A percentile compares a stretch with the other conserved stretches of the same genome.
Conservation (phyloP, 2,888 invertebrate species). For the Capitulum mitella region DNA sequence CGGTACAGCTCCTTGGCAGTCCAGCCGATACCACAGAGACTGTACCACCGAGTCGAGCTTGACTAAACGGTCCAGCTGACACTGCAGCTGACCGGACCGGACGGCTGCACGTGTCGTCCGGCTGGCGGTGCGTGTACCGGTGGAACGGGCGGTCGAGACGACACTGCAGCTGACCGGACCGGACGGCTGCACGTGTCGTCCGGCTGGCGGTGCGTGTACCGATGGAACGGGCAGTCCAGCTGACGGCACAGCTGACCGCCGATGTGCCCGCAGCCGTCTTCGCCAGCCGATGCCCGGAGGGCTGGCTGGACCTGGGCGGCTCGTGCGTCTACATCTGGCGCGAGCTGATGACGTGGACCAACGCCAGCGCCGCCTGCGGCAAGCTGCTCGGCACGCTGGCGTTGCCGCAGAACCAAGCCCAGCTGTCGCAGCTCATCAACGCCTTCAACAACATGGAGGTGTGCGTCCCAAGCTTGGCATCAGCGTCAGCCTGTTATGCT, state of each 20-base stretch:
- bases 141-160: no score
- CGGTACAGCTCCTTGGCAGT: no score
- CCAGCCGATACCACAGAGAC: no score
- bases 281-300: neutral
- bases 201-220: no score
- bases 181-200: neutral
- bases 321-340: neutral
- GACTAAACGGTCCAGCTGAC: no score
- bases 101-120: no score
- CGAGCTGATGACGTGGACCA: neutral
- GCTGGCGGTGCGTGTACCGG: no score
- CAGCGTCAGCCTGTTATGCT: no score
- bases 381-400: neutral
- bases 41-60: no score
- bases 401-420: slow-evolving; percentile 1
- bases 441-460: neutral
- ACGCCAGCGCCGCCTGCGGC: neutral
- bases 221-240: neutral
- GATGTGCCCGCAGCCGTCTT: neutral
- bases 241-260: neutral
- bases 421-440: slow-evolving; percentile 2
- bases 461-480: no score
- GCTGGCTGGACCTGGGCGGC: slow-evolving; percentile 19
- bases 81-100: no score
- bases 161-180: no score